Base-by-base conservation (phyloP, 1,140 invertebrate genomes). In the Zaprionus ghesquierei region DNA sequence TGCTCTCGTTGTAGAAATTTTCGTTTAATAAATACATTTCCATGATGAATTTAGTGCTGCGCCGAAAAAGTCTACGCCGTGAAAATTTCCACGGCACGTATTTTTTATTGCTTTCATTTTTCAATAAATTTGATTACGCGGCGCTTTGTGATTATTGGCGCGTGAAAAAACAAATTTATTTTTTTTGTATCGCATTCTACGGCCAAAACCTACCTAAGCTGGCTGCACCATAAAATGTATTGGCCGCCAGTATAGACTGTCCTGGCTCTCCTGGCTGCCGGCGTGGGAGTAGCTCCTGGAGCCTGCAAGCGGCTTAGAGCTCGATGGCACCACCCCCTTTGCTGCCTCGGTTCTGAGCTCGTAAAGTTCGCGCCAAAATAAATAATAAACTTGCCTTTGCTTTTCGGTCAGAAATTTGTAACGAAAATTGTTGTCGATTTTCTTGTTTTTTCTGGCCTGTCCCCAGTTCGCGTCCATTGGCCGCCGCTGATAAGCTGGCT, bases 101-200 rank as follows among this genome's bases (percentile, higher is more conserved):
- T 61, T 87, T 73, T 89, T 89, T 89, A 89, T 84, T 70, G 70
- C 84, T 65, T 71, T 89, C 77, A 89, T 89, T 89, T 89, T 89
- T 89, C 84, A 89, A 89, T 89, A 89, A 89, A 89, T 89, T 89
- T 89, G 84, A 89, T 89, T 89, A 89, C 84, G 84, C 74, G 56
- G 84, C 85, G 85, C 85, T 89, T 89, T 78, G 85, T 89, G 84
- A 89, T 89, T 89, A 89, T 89, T 89, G 84, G 84, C 78, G 84
- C 79, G 84, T 89, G 85, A 89, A 89, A 87, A 87, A 80, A 84
- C 89, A 89, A 89, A 89, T 89, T 89, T 75, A 89, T 73, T 79
- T 75, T 79, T 68, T 85, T 35, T 63, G 46, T n/a, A n/a, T n/a
- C n/a, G n/a, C 58, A 18, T 18, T 18, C n/a, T 49, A 12, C 15